Evolutionary conservation across 2,888 invertebrate genomes (phyloP).

Genomic region (Pomacea canaliculata): DNA sequence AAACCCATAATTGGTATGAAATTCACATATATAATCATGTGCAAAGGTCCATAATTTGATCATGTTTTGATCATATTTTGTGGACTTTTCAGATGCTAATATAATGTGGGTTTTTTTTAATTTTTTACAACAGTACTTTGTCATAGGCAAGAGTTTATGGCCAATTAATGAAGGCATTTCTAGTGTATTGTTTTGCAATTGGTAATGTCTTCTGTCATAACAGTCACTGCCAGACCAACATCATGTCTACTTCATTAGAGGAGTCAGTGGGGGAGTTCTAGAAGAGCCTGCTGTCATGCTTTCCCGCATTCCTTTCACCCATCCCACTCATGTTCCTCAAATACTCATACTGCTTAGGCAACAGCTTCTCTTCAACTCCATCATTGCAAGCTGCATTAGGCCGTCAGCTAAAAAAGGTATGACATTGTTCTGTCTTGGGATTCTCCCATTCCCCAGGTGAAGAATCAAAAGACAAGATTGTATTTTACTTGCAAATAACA

Average conservation of each 20-base stretch:
- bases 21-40: no score
- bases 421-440: neutral
- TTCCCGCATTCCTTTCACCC: slow-evolving; percentile 89
- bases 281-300: slow-evolving; percentile 82
- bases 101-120: no score
- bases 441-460: neutral
- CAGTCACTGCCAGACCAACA: slow-evolving; percentile 92
- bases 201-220: slow-evolving; percentile 25
- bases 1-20: no score
- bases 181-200: no score
- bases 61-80: no score
- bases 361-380: slow-evolving; percentile 91
- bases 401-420: slow-evolving; percentile 83
- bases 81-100: no score
- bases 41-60: no score
- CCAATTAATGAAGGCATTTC: no score
- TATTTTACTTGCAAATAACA: no score
- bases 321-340: slow-evolving; percentile 91
- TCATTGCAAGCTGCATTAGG: slow-evolving; percentile 89
- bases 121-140: no score
- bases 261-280: slow-evolving; percentile 72
- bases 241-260: slow-evolving; percentile 93
- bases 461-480: no score
- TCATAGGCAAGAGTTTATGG: no score
- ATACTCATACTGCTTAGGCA: slow-evolving; percentile 87